These are phyloP conservation scores for Subacronicta megacephala DNA, from an alignment of 2,888 invertebrate genomes.

Conservation along the genomic window DNA sequence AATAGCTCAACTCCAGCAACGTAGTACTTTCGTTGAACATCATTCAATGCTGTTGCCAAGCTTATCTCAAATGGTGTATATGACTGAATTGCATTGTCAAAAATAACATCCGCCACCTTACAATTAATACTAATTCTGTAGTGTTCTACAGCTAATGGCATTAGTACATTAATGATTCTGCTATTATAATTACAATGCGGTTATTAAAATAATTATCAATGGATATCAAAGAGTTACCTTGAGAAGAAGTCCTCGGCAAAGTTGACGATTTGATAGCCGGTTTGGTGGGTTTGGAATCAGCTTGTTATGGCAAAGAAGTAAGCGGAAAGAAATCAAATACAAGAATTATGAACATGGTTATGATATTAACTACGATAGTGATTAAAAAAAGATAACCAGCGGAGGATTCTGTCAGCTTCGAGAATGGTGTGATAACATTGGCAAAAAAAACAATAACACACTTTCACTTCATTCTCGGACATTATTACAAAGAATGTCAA, in stretches of 20 bases:
- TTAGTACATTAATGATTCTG: conserved; percentile 42
- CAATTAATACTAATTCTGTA: conserved; percentile 31
- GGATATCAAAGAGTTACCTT: conserved; percentile 92
- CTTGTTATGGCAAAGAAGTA: conserved; percentile 91
- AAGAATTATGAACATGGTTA: conserved; percentile 83
- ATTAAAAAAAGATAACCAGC: conserved; percentile 50
- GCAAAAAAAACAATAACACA: conserved; percentile 22
- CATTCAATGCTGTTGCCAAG: conserved; percentile 46
- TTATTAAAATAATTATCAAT: conserved; percentile 62
- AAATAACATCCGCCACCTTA: conserved; percentile 28
- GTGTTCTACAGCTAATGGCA: conserved; percentile 54
- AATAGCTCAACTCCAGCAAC: conserved; percentile 43
- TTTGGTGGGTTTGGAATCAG: conserved; percentile 98
- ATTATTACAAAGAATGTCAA: conserved; percentile 35
- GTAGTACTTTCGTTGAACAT: conserved; percentile 18
- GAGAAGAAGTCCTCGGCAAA: conserved; percentile 97
- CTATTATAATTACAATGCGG: conserved; percentile 44
- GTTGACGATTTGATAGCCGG: conserved; percentile 99
- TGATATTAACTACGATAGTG: conserved; percentile 82
- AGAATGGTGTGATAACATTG: conserved; percentile 48
- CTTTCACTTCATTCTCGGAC: conserved; percentile 51
- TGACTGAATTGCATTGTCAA: conserved; percentile 1
- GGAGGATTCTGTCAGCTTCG: conserved; percentile 39
- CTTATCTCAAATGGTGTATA: conserved; percentile 35
- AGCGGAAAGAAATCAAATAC: conserved; percentile 89